Base-by-base conservation (phyloP, 2,888 invertebrate genomes). In the Charanyca ferruginea region DNA sequence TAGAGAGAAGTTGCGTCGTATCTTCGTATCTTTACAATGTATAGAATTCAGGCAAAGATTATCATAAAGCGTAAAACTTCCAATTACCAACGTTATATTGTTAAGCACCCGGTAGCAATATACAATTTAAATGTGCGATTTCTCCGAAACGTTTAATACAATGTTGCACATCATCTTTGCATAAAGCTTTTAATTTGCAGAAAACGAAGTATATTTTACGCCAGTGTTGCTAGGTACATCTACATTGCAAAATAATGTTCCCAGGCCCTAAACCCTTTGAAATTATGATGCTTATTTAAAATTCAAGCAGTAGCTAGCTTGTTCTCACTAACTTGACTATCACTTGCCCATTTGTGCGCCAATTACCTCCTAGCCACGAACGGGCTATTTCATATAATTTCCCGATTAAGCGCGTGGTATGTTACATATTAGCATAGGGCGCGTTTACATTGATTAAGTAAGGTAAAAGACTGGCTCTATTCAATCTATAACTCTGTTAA, bases 381-480 rank as follows among this genome's bases (percentile, higher is more conserved):
- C 28, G 4, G 41, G 38, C 61, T 62, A 60, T 72, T 77, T 79
- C 82, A 81, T 81, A 73, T 73, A 81, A 85, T 84, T 66, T 66
- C 54, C 45, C 63, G 67, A 75, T 79, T 73, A 77, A 70, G 35
- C 75, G 52, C 48, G 48, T 55, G 41, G 53, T 69, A 52, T 49
- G 66, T 62, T 59, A 64, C 47, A 51, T 63, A 70, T 83, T 80
- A 68, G 53, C 62, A 54, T 78, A 78, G 47, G 63, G 48, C 13
- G 48, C 23, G 71, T 54, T 62, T 58, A 35, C 9, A 57, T 51
- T 61, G 59, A 28, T 67, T 35, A 18, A 41, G 32, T 23, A 23
- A 71, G 16, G 42, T 18, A 6, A 7, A 42, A 42, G 2, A 6
- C 18, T 20, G 11, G 20, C 28, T 8, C 11, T 11, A 18, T 42